Conservation (phyloP, 1,140 invertebrate species). For the Zaprionus inermis region DNA sequence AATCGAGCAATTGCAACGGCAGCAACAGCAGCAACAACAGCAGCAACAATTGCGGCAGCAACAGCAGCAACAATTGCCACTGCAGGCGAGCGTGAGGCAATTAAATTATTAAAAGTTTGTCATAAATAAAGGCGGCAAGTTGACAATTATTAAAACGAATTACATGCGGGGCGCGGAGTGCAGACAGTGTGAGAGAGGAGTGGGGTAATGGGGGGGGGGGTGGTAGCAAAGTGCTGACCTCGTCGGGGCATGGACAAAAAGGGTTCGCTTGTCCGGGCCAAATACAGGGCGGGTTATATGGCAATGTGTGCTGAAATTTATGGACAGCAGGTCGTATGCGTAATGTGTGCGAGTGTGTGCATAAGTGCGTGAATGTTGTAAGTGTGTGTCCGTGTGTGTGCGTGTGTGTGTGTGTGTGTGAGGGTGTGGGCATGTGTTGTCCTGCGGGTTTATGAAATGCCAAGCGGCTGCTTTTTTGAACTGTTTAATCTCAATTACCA, state of each 20-base stretch:
- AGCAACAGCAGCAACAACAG: conserved; percentile 12
- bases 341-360: conserved; percentile 1
- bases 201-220: background rate
- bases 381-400: background rate
- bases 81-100: conserved; percentile 40
- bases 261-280: conserved; percentile 28
- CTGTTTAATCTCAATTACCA: conserved; percentile 81
- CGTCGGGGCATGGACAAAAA: conserved; percentile 22
- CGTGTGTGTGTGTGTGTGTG: background rate
- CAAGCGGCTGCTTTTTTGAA: conserved; percentile 76
- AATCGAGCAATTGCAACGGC: conserved; percentile 70
- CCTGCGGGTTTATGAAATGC: conserved; percentile 60
- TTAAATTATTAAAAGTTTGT: conserved; percentile 80
- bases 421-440: conserved; percentile 15
- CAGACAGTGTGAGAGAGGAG: background rate
- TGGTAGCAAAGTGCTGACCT: conserved; percentile 21
- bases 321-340: conserved; percentile 31
- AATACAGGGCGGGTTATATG: conserved; percentile 56
- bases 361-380: background rate
- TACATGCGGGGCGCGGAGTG: conserved; percentile 36
- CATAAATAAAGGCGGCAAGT: conserved; percentile 75
- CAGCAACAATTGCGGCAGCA: conserved; percentile 8
- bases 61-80: conserved; percentile 25
- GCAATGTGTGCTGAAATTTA: conserved; percentile 65
- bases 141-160: conserved; percentile 81